phyloP scores from a whole-genome alignment of 2,888 invertebrate genomes.

The Lasioglossum figueresi region DNA sequence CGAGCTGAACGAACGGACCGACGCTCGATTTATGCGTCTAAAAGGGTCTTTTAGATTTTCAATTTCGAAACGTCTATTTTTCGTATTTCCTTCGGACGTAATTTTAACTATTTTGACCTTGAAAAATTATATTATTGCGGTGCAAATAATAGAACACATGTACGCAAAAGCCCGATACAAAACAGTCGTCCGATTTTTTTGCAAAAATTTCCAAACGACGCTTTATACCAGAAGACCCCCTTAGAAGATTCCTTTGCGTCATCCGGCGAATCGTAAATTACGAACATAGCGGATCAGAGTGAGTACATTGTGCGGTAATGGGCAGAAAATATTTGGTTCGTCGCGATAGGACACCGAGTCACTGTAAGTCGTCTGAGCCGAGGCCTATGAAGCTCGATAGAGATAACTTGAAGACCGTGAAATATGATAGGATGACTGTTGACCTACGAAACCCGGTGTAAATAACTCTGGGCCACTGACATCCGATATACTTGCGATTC shows the following conservation, averaged over 20 bases:
- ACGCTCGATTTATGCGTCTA: background rate
- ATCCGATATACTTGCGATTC: constrained; percentile 5
- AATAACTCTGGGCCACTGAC: background rate
- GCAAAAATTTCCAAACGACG: background rate
- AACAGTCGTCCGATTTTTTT: background rate
- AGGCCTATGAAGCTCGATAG: background rate
- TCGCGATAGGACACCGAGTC: background rate
- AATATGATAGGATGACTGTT: constrained; percentile 9
- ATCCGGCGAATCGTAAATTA: constrained; percentile 16
- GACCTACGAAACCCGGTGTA: background rate
- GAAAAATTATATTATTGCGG: background rate
- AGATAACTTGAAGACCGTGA: background rate
- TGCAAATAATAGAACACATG: background rate
- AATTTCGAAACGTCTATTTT: too few relatives aligned
- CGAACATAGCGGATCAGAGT: background rate
- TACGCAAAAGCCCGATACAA: background rate
- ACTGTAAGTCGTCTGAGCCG: background rate
- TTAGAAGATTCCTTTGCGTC: constrained; percentile 16
- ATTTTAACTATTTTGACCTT: background rate
- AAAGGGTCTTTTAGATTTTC: too few relatives aligned
- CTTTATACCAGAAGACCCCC: background rate
- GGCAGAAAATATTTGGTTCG: background rate
- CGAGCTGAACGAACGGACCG: background rate
- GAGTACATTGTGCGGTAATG: background rate
- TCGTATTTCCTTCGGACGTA: too few relatives aligned